These are phyloP conservation scores for Polydrusus pterygomalis DNA, from an alignment of 2,888 invertebrate species.

Conservation along the genomic window DNA sequence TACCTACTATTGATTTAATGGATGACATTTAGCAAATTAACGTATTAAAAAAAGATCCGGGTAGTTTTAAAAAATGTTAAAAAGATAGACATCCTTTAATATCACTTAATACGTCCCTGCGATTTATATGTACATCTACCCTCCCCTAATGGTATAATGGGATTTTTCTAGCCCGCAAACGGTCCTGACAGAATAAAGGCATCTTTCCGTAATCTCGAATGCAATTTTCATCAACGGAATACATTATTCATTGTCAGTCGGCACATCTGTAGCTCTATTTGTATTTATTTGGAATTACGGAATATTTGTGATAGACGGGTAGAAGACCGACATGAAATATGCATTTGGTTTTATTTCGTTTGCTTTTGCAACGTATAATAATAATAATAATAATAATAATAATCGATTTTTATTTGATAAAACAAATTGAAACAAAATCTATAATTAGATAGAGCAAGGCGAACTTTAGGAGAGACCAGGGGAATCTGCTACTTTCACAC, in stretches of 20 bases:
- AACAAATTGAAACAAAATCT: no score
- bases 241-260: constrained; percentile 57
- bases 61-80: no score
- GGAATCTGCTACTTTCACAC: no score
- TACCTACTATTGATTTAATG: no score
- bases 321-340: constrained; percentile 3
- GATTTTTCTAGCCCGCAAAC: constrained; percentile 49
- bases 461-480: no score
- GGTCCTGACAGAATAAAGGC: constrained; percentile 51
- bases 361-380: no score
- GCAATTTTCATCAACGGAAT: constrained; percentile 55
- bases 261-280: constrained; percentile 56
- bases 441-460: no score
- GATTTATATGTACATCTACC: constrained; percentile 32
- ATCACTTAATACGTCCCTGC: neutral
- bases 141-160: constrained; percentile 49
- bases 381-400: no score
- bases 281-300: constrained; percentile 35
- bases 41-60: no score
- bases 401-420: no score
- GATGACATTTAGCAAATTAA: no score
- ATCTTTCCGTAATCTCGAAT: constrained; percentile 49
- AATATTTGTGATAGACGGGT: neutral
- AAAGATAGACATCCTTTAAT: no score
- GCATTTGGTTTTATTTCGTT: constrained; percentile 7